Evolutionary conservation across 2,888 invertebrate species (phyloP), one percentile per base, ranked within the genome.

Genomic region (Hipparchia sbordonii): DNA sequence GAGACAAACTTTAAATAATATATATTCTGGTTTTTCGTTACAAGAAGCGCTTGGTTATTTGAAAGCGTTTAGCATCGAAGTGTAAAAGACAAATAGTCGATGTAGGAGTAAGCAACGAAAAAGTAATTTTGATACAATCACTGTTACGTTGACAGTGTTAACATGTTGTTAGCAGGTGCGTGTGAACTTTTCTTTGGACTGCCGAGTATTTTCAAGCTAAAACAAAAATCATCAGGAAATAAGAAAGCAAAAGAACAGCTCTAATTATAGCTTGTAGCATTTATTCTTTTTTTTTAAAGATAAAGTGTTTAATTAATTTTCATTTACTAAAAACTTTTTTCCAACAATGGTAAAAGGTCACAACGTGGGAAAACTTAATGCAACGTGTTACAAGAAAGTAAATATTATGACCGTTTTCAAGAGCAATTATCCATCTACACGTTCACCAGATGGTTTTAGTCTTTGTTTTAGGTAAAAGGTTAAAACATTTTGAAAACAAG

Each of bases 81-180:
- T 69, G 71, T 12, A 67, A 70, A 71, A 52, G 59, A 48, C 69
- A 57, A 57, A 23, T 1, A 1, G 57, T 57, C 23, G 57, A 57
- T 13, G 2, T 60, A 72, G 56, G 51, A 71, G 60, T 60, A 72
- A 61, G 57, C 67, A 70, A 65, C 59, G 45, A 63, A 59, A 65
- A 67, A 72, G 54, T 76, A 74, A 76, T 74, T 72, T 48, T 72
- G 68, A 70, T 67, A 68, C 74, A 76, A 70, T 70, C 67, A 10
- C 9, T 60, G 67, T 66, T 45, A 23, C 48, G 63, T 48, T 9
- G 48, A 45, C 12, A 45, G 6, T 61, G 13, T 48, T 51, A 10
- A 13, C 57, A 57, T 23, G 13, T 13, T 63, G 63, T 63, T 63
- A 63, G 51, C 63, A 63, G 48, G 13, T 51, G 48, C 63, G 63